Evolutionary conservation across 2,113 vertebrate species (phyloP).

Genomic region (Hemicordylus capensis): DNA sequence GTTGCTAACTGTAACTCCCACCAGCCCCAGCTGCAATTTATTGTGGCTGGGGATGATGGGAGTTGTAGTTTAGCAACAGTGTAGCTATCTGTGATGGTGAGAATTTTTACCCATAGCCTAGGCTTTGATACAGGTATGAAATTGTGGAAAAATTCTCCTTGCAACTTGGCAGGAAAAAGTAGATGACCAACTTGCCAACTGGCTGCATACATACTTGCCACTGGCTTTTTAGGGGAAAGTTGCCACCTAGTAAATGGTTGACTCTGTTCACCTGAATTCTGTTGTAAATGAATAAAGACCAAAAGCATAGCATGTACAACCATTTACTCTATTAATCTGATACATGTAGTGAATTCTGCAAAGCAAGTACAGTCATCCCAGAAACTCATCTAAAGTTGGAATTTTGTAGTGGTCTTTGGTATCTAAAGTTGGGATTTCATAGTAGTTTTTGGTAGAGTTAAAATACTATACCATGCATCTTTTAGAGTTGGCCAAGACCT

Average conservation of each 20-base stretch:
- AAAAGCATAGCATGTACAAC: not conserved
- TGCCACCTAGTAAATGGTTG: not conserved
- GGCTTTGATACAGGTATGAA: not conserved
- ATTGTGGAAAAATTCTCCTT: not conserved
- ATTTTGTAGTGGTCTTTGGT: not conserved
- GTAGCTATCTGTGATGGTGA: not conserved
- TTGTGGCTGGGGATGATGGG: too few species aligned
- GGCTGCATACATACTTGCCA: not conserved
- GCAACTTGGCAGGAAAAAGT: not conserved
- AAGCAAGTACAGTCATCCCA: not conserved
- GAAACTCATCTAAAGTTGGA: too few species aligned
- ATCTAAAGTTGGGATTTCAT: not conserved
- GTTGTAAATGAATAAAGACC: not conserved
- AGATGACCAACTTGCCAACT: not conserved
- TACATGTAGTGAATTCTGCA: not conserved
- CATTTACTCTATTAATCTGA: not conserved
- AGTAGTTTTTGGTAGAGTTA: not conserved
- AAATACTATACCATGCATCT: slow-evolving; percentile 52
- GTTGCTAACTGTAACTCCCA: too few species aligned
- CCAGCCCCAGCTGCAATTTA: too few species aligned
- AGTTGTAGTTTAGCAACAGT: not conserved
- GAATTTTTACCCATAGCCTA: not conserved
- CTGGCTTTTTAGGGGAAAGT: too few species aligned
- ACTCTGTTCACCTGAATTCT: not conserved
- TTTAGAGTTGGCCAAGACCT: slow-evolving; percentile 40